Evolutionary conservation across 1,140 invertebrate species (phyloP), one percentile per base, ranked within the genome.

Genomic region (Caenorhabditis briggsae): DNA sequence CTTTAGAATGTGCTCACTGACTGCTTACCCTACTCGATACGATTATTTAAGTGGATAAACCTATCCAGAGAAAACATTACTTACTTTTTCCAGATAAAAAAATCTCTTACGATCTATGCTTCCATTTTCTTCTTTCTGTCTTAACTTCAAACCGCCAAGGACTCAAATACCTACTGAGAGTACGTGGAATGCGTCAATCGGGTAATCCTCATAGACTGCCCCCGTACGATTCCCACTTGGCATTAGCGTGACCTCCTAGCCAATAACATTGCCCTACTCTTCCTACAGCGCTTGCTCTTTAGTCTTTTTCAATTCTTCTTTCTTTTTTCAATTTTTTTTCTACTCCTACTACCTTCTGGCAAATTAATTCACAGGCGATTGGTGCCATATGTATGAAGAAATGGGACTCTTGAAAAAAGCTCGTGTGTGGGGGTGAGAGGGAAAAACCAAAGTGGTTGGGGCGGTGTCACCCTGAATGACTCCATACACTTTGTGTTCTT

Each of bases 401-500:
- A 70, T 53, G 33, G 70, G 70, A 78, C n/a, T 50, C 50, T 43
- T 23, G 65, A 48, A 48, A n/a, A 43, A 53, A 50, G 33, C 33
- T 33, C 33, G 33, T 33, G 33, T 33, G 33, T 33, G 33, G 33
- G 33, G 33, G 33, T 33, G n/a, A 33, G 33, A 33, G 2, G 14
- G 70, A 23, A 33, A 41, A 53, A n/a, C 11, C 11, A 14, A 50
- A 41, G 70, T 46, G 46, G 70, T 23, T 46, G 70, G 70, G 25
- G 70, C 23, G 46, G 33, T 33, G 33, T 33, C 11, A 78, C 70
- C 46, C 70, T 48, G 70, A 78, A 78, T 78, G 70, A 78, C 70
- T 78, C 70, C 70, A 50, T 78, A 50, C 70, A 78, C 70, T 50
- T 78, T 78, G 70, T 46, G 70, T 78, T 78, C 70, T 48, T 78